Base-by-base conservation (phyloP, 2,888 invertebrate genomes). In the Drosophila monieri region DNA sequence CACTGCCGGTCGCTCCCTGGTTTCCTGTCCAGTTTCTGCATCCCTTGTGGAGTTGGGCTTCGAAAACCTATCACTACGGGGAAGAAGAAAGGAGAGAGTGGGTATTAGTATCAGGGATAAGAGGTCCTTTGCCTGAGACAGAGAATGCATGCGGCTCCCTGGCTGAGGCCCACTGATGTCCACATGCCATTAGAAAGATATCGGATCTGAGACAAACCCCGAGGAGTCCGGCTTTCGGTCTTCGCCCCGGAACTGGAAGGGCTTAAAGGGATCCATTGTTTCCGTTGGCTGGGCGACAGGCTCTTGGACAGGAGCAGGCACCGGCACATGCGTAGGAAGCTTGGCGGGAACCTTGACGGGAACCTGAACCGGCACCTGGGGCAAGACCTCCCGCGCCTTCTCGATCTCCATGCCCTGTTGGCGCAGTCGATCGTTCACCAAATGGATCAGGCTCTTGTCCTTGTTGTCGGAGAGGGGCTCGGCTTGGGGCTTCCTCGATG, bases 351-450 rank as follows among this genome's bases (percentile, higher is more conserved):
- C 9, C 27, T 27, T 27, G 27, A 27, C 6, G 6, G 35, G 35
- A 14, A 6, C 35, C 10, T 10, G 32, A 10, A 32, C 32, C 2
- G 35, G 35, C n/a, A 35, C 35, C 35, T n/a, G 35, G 2, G 44
- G 9, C 1, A 14, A n/a, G 8, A 70, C 51, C 15, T 69, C 51
- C 5, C 59, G 27, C 4, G 78, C 78, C 1, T 74, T 64, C 4
- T 78, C 72, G 27, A 88, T 84, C 4, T 76, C n/a, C 75, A 88
- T 75, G 32, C 88, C 89, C 6, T 74, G 73, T 41, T 80, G 72
- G 0, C 78, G 68, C 37, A 87, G 23, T 18, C 70, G 75, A 1
- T 81, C 73, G 66, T 83, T 78, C 37, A 88, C 75, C 43, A 49
- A 6, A 1, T 73, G 68, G 8, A 85, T 75, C 4, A 75, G 68